Base-by-base conservation (phyloP, 2,888 invertebrate genomes). In the Cheilosia grossa region DNA sequence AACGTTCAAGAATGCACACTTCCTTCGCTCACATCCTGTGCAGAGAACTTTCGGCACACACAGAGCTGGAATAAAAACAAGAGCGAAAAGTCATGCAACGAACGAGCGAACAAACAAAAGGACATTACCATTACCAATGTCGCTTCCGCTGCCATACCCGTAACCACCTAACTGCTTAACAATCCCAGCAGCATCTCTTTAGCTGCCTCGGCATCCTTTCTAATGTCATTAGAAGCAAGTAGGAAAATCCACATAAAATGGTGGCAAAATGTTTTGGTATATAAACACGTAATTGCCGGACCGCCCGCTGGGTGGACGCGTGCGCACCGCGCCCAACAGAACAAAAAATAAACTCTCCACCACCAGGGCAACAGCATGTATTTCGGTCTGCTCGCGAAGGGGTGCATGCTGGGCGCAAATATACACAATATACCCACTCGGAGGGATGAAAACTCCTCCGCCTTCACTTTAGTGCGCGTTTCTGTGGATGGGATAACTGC, bases 201-300 rank as follows among this genome's bases (percentile, higher is more conserved):
- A 19, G 51, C 17, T 30, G 74, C 42, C 58, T 72, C 47, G 64
- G 53, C 63, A 59, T 61, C 72, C 51, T 67, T 77, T 73, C 63
- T 86, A 86, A 86, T 82, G 67, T 82, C 77, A 77, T 86, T 86
- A 86, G 51, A 73, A 54, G 66, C 58, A 82, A 82, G 69, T 82
- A 82, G 86, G 77, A 82, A 86, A 86, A 74, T 86, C 82, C 86
- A 86, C 86, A 82, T 86, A 86, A 86, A 86, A 86, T 86, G 86
- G 86, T 86, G 86, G 86, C 82, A 86, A 86, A 86, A 86, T 86
- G 86, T 86, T 86, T 86, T 86, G 86, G 86, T 86, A 86, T 74
- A 86, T 86, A 86, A 86, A 86, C 82, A 82, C 79, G 82, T 88
- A 88, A 88, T 88, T 88, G 88, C 87, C 81, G 88, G 88, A 88